Evolutionary conservation across 2,888 invertebrate species (phyloP).

Genomic region (Drosophila incognita): DNA sequence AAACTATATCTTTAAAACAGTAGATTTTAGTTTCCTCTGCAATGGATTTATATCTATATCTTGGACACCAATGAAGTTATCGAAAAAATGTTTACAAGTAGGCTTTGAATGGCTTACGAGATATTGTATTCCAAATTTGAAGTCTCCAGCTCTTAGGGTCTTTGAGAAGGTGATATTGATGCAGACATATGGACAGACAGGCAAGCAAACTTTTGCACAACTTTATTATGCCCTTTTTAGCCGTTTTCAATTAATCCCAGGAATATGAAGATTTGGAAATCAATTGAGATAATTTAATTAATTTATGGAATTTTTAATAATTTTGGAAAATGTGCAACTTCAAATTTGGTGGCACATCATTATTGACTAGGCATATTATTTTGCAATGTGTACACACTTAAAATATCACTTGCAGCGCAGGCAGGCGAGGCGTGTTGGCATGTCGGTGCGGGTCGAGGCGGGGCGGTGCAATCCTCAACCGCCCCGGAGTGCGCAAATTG

Average conservation of each 20-base stretch:
- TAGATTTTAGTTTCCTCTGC: background rate
- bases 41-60: too few species aligned
- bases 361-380: background rate
- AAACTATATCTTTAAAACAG: background rate
- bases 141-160: background rate
- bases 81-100: too few species aligned
- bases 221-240: background rate
- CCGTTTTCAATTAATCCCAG: background rate
- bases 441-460: background rate
- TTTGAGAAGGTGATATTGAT: background rate
- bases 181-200: background rate
- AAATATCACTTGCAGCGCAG: conserved; percentile 40
- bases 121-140: background rate
- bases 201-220: background rate
- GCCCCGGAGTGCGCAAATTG: conserved; percentile 74
- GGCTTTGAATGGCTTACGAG: too few species aligned
- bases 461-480: conserved; percentile 21
- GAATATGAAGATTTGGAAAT: background rate
- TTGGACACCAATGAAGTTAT: too few species aligned
- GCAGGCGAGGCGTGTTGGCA: background rate
- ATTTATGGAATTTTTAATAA: background rate
- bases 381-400: conserved; percentile 27
- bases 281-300: background rate
- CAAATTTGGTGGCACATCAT: background rate
- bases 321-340: background rate